These are phyloP conservation scores for Stylophora pistillata DNA, from an alignment of 64 coral and sea anemone species.

Conservation along the genomic window DNA sequence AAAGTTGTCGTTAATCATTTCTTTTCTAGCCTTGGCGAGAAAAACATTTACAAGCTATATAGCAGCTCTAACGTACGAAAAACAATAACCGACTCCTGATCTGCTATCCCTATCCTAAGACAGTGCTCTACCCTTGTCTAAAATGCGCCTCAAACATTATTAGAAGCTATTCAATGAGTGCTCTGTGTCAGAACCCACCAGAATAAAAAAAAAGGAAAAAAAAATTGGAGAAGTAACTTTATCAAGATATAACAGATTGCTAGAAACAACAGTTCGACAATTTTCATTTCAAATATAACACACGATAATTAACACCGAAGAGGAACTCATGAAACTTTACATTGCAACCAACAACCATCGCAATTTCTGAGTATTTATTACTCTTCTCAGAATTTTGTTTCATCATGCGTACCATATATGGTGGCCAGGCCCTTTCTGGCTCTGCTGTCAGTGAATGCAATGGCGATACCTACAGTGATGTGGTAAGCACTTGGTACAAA, in stretches of 20 bases:
- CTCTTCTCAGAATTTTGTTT: no score
- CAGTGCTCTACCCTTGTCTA: neutral
- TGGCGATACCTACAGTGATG: no score
- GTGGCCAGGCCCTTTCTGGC: no score
- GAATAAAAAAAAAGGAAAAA: neutral
- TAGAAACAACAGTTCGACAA: neutral
- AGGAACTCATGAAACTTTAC: no score
- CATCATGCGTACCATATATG: no score
- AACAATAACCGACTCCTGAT: no score
- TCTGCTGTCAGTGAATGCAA: no score
- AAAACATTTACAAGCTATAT: no score
- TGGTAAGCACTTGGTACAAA: no score
- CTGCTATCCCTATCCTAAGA: neutral
- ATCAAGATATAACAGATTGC: neutral
- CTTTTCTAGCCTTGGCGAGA: no score
- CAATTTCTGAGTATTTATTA: neutral
- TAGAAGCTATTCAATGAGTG: neutral
- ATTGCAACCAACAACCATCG: neutral
- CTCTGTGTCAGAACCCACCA: neutral
- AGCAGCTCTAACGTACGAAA: no score
- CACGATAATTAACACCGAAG: neutral
- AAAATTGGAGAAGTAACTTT: neutral
- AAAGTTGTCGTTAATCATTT: no score
- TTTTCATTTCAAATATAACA: neutral
- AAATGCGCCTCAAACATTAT: constrained; percentile 1